Conservation (phyloP, 2,888 invertebrate species). For the Eurois occulta region DNA sequence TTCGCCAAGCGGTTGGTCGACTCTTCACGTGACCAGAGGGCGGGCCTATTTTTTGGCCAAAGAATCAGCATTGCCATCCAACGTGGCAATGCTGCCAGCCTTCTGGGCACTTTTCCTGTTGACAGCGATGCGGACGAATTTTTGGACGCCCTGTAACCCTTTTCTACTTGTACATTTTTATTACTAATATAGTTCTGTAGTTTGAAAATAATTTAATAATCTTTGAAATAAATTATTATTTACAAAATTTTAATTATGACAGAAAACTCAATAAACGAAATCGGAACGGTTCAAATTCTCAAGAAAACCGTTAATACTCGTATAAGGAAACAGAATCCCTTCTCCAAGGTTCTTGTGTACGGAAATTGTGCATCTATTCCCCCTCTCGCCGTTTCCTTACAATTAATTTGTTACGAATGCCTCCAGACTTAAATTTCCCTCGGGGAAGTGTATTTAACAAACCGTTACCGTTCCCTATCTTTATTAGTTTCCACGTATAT, state of each 20-base stretch:
- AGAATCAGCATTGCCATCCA: too few relatives aligned
- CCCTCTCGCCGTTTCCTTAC: conserved; percentile 47
- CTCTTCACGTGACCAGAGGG: too few relatives aligned
- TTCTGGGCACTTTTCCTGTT: too few relatives aligned
- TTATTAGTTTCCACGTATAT: conserved; percentile 46
- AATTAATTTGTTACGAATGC: conserved; percentile 66
- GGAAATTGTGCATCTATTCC: conserved; percentile 60
- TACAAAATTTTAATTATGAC: neutral
- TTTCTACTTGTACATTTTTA: too few relatives aligned
- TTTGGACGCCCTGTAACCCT: too few relatives aligned
- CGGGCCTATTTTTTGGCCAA: too few relatives aligned
- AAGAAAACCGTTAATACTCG: neutral
- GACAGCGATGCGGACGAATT: too few relatives aligned
- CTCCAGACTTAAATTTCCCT: conserved; percentile 65
- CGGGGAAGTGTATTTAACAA: conserved; percentile 65
- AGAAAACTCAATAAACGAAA: neutral
- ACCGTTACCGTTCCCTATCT: conserved; percentile 59
- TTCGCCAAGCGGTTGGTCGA: too few relatives aligned
- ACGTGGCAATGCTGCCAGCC: too few relatives aligned
- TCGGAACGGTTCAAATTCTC: neutral
- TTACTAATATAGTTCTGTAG: too few relatives aligned
- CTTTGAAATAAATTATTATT: too few relatives aligned
- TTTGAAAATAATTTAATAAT: too few relatives aligned
- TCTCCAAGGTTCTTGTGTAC: conserved; percentile 35
- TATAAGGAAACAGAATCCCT: conserved; percentile 24